Evolutionary conservation across 1,140 invertebrate species (phyloP), one percentile per base, ranked within the genome.

Genomic region (Spodoptera litura): DNA sequence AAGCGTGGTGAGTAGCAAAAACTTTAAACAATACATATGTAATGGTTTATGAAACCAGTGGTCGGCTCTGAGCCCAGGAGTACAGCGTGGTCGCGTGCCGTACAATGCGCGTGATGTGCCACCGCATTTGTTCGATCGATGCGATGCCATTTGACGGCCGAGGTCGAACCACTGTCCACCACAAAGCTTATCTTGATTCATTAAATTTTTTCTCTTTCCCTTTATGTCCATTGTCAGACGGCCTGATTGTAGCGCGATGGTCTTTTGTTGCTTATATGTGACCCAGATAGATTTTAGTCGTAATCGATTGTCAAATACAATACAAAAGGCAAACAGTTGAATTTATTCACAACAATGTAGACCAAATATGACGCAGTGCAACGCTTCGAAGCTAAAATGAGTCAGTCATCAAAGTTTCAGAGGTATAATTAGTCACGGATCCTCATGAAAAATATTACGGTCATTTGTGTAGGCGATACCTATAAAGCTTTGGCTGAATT

Each of bases 101-200:
- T 77, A 73, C 73, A 64, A 66, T 82, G 85, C 85, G 85, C 87
- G 88, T 91, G 90, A 88, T 91, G 87, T 84, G 85, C 87, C 82
- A 80, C 84, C 85, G 83, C 80, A 82, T 81, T 85, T 62, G 79
- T 85, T 78, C 90, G 88, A 93, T 93, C 92, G 91, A 94, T 92
- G 87, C 79, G 77, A 80, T 87, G 85, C 83, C 86, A 89, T 92
- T 94, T 93, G 92, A 91, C 88, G 92, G 92, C 92, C 91, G 92
- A 94, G 92, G 92, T 94, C 91, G 92, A 85, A 86, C 84, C 84
- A 88, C 88, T 93, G 89, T 91, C 89, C 91, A 93, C 89, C 84
- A 92, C 80, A 87, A 87, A 84, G 82, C 91, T 94, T 94, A 94
- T 94, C 92, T 87, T 89, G 92, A 93, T 94, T 91, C 90, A 90